phyloP scores from a whole-genome alignment of 2,888 invertebrate species.

The Rhagium mordax region DNA sequence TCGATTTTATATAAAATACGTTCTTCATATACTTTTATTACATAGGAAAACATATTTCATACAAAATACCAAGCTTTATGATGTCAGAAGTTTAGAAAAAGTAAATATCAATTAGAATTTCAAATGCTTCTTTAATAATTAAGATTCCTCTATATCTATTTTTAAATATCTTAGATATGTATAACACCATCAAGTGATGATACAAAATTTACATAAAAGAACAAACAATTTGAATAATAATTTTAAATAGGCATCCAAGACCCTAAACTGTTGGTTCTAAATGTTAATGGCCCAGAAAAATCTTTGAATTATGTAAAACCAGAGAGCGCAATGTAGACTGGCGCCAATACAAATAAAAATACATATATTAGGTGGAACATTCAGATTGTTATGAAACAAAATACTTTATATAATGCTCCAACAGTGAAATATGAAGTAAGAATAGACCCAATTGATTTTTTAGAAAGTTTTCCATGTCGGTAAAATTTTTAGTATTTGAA shows the following conservation, averaged over 20 bases:
- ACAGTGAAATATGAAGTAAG: not conserved
- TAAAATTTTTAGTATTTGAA: no score
- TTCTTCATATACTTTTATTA: no score
- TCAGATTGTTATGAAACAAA: slow-evolving; percentile 18
- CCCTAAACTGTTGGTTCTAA: slow-evolving; percentile 36
- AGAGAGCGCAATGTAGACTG: slow-evolving; percentile 33
- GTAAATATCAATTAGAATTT: no score
- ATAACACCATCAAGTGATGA: not conserved
- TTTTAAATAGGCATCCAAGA: slow-evolving; percentile 16
- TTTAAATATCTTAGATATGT: not conserved
- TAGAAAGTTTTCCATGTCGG: no score
- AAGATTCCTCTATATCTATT: not conserved
- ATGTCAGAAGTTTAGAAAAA: no score
- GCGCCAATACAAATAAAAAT: slow-evolving; percentile 32
- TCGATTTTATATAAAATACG: no score
- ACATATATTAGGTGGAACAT: slow-evolving; percentile 2
- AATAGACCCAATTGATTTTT: not conserved
- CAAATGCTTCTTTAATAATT: not conserved
- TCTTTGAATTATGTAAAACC: slow-evolving; percentile 50
- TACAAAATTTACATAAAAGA: slow-evolving; percentile 1
- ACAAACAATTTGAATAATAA: slow-evolving; percentile 27
- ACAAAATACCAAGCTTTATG: no score
- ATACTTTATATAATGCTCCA: not conserved
- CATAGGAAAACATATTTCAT: no score
- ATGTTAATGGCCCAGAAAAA: slow-evolving; percentile 43